Conservation (phyloP, 2,888 invertebrate genomes). For the Microctonus brassicae region DNA sequence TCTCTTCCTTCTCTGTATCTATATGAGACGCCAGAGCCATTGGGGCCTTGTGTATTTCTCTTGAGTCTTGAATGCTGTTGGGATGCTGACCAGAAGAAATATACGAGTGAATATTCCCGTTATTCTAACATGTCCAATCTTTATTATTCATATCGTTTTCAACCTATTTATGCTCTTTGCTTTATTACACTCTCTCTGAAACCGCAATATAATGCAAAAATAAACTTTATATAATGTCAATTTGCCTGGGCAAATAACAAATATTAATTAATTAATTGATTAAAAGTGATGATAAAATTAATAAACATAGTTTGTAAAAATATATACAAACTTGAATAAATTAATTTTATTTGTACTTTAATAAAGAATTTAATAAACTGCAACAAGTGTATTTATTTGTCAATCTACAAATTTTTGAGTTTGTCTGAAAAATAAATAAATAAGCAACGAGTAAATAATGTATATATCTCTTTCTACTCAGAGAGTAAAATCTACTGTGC, state of each 20-base stretch:
- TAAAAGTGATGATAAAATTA: too few relatives aligned
- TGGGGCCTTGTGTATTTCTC: conserved; percentile 22
- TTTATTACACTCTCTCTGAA: background rate
- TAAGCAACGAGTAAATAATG: too few relatives aligned
- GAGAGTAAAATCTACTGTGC: too few relatives aligned
- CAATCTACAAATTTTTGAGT: too few relatives aligned
- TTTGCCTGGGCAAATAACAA: background rate
- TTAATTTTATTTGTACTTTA: too few relatives aligned
- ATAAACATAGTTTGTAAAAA: too few relatives aligned
- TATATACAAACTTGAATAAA: too few relatives aligned
- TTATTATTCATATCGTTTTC: conserved; percentile 13
- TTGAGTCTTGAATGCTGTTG: conserved; percentile 12
- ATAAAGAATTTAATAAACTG: too few relatives aligned
- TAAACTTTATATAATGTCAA: background rate
- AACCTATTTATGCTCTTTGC: conserved; percentile 12
- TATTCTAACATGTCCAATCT: conserved; percentile 24
- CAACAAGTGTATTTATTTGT: too few relatives aligned
- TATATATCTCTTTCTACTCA: too few relatives aligned
- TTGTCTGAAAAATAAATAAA: too few relatives aligned
- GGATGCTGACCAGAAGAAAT: conserved; percentile 25
- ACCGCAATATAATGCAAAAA: conserved; percentile 7
- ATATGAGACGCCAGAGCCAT: conserved; percentile 1
- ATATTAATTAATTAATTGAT: background rate
- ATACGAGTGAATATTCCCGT: conserved; percentile 21
- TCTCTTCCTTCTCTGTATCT: conserved; percentile 6